Conservation (phyloP, 2,797 vertebrate genomes). For the Delichon dasypus region DNA sequence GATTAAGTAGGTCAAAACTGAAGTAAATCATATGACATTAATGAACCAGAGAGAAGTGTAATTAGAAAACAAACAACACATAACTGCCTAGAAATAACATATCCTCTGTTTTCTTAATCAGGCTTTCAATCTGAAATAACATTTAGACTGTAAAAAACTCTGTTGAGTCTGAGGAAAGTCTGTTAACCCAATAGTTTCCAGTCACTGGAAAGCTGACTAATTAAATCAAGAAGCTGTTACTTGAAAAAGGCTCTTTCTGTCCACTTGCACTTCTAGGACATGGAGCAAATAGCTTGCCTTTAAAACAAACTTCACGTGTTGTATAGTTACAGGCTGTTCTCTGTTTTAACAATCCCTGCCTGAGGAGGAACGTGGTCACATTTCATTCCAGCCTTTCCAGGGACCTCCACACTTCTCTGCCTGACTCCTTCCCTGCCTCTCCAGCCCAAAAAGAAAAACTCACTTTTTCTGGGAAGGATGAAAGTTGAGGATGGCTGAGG, state of each 20-base stretch:
- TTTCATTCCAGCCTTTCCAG: constrained; percentile 1
- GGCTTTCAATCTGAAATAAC: constrained; percentile 59
- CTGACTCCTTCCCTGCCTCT: background rate
- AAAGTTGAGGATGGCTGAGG: background rate
- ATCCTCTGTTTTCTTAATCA: constrained; percentile 61
- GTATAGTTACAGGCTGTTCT: constrained; percentile 33
- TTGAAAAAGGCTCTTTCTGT: constrained; percentile 41
- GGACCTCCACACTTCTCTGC: background rate
- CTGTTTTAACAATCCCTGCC: constrained; percentile 33
- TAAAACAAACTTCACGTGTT: constrained; percentile 38
- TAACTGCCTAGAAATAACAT: constrained; percentile 58
- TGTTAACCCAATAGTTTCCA: constrained; percentile 32
- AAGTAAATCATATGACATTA: constrained; percentile 32
- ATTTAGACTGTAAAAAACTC: constrained; percentile 47
- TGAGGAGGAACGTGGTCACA: background rate
- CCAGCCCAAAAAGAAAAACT: background rate
- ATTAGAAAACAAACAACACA: constrained; percentile 58
- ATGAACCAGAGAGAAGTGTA: constrained; percentile 11
- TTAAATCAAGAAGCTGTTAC: constrained; percentile 53
- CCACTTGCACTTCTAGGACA: background rate
- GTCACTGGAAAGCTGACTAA: constrained; percentile 1
- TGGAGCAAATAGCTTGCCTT: constrained; percentile 10
- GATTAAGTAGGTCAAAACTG: constrained; percentile 46
- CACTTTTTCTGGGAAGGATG: background rate
- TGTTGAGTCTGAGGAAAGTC: background rate